A percentile compares a stretch with the other conserved stretches of the same genome.
Evolutionary conservation across 2,797 vertebrate species (phyloP).

Genomic region (Labroides dimidiatus): DNA sequence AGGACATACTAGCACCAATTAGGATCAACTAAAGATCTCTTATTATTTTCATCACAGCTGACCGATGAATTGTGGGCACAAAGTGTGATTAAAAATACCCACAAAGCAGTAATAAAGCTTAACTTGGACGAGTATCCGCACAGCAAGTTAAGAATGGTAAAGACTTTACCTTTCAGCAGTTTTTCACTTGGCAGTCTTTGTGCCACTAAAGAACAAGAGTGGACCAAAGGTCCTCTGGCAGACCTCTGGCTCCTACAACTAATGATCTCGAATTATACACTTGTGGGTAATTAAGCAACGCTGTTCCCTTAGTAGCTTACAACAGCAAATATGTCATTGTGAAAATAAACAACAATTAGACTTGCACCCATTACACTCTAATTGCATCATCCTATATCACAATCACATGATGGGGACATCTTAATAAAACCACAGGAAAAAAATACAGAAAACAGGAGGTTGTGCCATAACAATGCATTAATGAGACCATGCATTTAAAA

Average conservation of each 20-base stretch:
- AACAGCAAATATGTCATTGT: conserved; percentile 80
- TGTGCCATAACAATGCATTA: conserved; percentile 34
- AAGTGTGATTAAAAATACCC: too few species aligned
- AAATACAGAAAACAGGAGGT: conserved; percentile 15
- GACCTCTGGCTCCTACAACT: conserved; percentile 66
- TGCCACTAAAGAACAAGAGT: not conserved
- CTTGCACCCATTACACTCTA: conserved; percentile 70
- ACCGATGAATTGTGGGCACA: too few species aligned
- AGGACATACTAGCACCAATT: too few species aligned
- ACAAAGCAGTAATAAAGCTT: conserved; percentile 2
- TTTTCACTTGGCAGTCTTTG: conserved; percentile 32
- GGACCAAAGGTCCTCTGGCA: conserved; percentile 60
- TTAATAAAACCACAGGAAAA: conserved; percentile 45
- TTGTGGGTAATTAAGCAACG: conserved; percentile 74
- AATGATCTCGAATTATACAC: conserved; percentile 76
- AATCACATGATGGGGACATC: conserved; percentile 47
- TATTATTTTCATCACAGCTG: too few species aligned
- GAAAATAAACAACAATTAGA: conserved; percentile 81
- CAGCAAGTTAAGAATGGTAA: not conserved
- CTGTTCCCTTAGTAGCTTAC: conserved; percentile 66
- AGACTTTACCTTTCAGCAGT: conserved; percentile 13
- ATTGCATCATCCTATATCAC: conserved; percentile 75
- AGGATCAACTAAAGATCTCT: too few species aligned
- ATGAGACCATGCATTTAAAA: conserved; percentile 50
- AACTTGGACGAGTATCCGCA: not conserved